phyloP scores from a whole-genome alignment of 1,140 invertebrate genomes.

The Caerostris extrusa region DNA sequence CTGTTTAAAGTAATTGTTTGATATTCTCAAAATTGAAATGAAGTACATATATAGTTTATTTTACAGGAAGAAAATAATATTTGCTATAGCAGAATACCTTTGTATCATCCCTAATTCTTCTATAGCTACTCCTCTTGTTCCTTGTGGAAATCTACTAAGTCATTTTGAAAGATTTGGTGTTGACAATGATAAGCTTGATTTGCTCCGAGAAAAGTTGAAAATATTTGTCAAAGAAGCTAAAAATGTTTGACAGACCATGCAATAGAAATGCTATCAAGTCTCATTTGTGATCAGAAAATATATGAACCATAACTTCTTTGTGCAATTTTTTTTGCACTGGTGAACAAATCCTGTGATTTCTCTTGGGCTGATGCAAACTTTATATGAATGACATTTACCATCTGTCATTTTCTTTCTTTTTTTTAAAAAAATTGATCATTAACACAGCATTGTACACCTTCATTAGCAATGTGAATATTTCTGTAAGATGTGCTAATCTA shows the following conservation, averaged over 20 bases:
- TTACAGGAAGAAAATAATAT: slow-evolving; percentile 46
- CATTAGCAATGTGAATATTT: not conserved
- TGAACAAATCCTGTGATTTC: slow-evolving; percentile 44
- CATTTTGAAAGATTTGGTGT: slow-evolving; percentile 67
- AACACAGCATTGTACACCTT: slow-evolving; percentile 42
- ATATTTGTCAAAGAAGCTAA: slow-evolving; percentile 1
- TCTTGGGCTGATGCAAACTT: not conserved
- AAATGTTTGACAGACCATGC: not conserved
- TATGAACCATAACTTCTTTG: not conserved
- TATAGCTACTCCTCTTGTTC: slow-evolving; percentile 5
- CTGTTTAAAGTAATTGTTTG: too few species aligned
- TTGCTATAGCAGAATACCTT: slow-evolving; percentile 31
- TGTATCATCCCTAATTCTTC: not conserved
- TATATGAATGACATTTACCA: slow-evolving; percentile 35
- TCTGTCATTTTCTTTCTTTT: slow-evolving; percentile 11
- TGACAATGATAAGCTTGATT: slow-evolving; percentile 45
- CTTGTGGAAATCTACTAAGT: slow-evolving; percentile 42
- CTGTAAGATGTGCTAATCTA: slow-evolving; percentile 19
- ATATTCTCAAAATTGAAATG: too few species aligned
- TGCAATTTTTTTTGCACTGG: slow-evolving; percentile 13
- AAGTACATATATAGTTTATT: not conserved
- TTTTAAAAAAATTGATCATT: slow-evolving; percentile 7
- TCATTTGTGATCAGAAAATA: slow-evolving; percentile 19
- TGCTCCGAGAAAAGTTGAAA: slow-evolving; percentile 65
- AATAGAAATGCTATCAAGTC: not conserved